Percentiles rank a stretch among this genome's conserved stretches.
Conservation (phyloP, 2,797 vertebrate species). For the Peromyscus attwateri region DNA sequence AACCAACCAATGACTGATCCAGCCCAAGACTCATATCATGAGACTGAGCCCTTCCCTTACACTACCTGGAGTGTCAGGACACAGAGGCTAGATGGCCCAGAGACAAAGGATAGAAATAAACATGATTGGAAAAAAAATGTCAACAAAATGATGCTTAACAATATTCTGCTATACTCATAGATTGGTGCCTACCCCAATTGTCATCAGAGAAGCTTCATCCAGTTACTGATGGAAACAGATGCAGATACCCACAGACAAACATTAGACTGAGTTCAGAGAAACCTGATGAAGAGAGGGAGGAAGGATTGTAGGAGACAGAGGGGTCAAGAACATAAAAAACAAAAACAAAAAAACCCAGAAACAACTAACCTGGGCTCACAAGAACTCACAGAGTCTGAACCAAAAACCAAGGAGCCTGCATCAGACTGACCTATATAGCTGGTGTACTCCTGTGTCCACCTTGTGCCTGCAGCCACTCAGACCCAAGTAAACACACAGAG, state of each 20-base stretch:
- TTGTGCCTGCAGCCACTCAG: too few species aligned
- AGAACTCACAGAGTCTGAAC: too few species aligned
- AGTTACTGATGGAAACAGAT: background rate
- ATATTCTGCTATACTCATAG: background rate
- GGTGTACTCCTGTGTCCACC: too few species aligned
- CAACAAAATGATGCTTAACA: background rate
- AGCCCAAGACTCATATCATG: too few species aligned
- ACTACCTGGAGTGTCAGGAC: too few species aligned
- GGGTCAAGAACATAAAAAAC: too few species aligned
- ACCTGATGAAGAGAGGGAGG: background rate
- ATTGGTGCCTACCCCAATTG: background rate
- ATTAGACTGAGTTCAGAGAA: background rate
- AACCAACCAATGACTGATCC: background rate
- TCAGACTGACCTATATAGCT: too few species aligned
- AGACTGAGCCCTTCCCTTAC: too few species aligned
- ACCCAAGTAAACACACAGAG: too few species aligned
- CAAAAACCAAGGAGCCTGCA: too few species aligned
- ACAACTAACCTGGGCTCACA: too few species aligned
- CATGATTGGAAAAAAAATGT: background rate
- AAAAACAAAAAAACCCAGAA: too few species aligned
- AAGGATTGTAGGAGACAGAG: background rate
- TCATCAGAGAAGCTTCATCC: background rate
- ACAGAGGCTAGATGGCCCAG: background rate
- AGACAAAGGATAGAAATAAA: background rate
- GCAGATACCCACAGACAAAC: background rate